Conservation (phyloP, 1,140 invertebrate species). For the Galleria mellonella region DNA sequence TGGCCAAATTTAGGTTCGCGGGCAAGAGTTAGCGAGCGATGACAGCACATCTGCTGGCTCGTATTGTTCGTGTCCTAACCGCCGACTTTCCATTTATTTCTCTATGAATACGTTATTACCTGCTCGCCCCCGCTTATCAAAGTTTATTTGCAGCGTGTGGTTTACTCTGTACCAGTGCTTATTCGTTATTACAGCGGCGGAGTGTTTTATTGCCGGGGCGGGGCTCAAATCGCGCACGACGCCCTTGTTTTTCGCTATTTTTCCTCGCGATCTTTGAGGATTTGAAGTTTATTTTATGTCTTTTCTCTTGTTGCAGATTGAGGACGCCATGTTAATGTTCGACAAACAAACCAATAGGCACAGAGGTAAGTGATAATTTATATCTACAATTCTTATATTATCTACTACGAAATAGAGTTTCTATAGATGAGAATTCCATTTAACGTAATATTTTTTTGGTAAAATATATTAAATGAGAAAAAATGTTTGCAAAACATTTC, state of each 20-base stretch:
- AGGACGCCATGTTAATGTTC: constrained; percentile 99
- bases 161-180: constrained; percentile 72
- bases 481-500: too few species aligned
- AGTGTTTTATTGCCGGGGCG: constrained; percentile 72
- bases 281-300: constrained; percentile 53
- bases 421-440: too few species aligned
- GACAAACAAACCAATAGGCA: constrained; percentile 99
- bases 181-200: constrained; percentile 70
- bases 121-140: constrained; percentile 72
- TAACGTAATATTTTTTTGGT: too few species aligned
- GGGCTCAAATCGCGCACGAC: constrained; percentile 60
- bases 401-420: too few species aligned
- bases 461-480: too few species aligned
- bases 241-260: constrained; percentile 65
- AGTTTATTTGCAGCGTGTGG: constrained; percentile 73
- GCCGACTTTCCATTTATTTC: constrained; percentile 74
- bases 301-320: constrained; percentile 91
- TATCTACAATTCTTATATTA: background rate
- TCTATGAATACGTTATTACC: constrained; percentile 75
- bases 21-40: constrained; percentile 28
- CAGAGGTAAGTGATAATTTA: constrained; percentile 89
- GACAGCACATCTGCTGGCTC: constrained; percentile 59
- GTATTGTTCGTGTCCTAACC: constrained; percentile 69
- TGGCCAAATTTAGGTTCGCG: constrained; percentile 41
- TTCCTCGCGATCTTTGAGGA: constrained; percentile 47